Evolutionary conservation across 1,140 invertebrate species (phyloP).

Genomic region (Trichogramma pretiosum): DNA sequence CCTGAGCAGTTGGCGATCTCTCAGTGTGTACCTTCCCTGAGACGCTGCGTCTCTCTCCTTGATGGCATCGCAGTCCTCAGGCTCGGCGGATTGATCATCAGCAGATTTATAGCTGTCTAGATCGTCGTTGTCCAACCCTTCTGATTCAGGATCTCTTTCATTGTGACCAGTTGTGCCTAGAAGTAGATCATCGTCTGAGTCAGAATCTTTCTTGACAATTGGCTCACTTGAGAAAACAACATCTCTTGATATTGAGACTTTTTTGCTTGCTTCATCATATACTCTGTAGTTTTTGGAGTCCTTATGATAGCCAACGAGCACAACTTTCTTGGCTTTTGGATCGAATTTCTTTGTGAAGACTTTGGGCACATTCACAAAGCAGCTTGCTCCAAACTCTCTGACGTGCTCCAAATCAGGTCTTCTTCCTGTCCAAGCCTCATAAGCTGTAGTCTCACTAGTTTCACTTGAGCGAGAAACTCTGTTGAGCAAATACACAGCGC

Average conservation of each 20-base stretch:
- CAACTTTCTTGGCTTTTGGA: conserved; percentile 14
- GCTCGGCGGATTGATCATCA: not conserved
- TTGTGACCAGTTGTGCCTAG: not conserved
- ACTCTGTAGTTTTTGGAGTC: conserved; percentile 8
- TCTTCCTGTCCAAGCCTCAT: conserved; percentile 23
- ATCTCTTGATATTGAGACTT: not conserved
- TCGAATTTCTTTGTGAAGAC: conserved; percentile 25
- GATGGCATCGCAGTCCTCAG: not conserved
- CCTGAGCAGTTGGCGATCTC: not conserved
- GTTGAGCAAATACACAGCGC: conserved; percentile 19
- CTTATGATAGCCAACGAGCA: conserved; percentile 23
- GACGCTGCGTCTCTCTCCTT: not conserved
- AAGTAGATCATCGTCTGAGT: not conserved
- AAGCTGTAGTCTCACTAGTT: conserved; percentile 10
- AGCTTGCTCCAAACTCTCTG: conserved; percentile 29
- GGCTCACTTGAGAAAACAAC: not conserved
- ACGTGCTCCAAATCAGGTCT: conserved; percentile 25
- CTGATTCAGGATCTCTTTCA: not conserved
- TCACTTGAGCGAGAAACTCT: not conserved
- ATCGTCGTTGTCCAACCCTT: not conserved
- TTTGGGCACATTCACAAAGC: conserved; percentile 25
- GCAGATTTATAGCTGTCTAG: too few species aligned
- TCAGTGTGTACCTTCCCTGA: not conserved
- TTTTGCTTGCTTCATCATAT: not conserved
- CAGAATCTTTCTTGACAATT: not conserved